phyloP scores from a whole-genome alignment of 2,113 vertebrate genomes.

The Rana temporaria region DNA sequence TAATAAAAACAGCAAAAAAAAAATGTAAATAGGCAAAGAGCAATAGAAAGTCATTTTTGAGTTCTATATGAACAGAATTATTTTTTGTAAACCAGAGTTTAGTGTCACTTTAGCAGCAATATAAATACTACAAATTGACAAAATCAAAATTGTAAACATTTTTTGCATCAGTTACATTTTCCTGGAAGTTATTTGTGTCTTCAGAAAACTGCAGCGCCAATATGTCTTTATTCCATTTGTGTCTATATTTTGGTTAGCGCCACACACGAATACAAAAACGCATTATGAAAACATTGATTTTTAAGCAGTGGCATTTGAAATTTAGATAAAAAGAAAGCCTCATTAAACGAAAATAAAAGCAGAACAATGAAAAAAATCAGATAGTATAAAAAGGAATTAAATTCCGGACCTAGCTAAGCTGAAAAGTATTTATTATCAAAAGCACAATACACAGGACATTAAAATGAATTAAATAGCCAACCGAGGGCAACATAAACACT shows the following conservation, averaged over 20 bases:
- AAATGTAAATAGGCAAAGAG: too few relatives aligned
- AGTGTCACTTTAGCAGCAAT: too few relatives aligned
- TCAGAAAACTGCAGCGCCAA: too few relatives aligned
- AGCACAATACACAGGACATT: constrained; percentile 23
- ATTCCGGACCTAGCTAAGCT: background rate
- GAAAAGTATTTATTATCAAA: constrained; percentile 14
- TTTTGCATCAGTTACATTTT: too few relatives aligned
- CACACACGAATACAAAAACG: constrained; percentile 1
- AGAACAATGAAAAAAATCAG: constrained; percentile 7
- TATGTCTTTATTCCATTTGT: background rate
- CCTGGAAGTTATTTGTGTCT: too few relatives aligned
- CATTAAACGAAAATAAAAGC: constrained; percentile 19
- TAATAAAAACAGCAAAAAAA: too few relatives aligned
- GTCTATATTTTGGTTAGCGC: background rate
- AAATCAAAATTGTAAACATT: too few relatives aligned
- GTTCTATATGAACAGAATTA: too few relatives aligned
- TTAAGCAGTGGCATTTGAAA: constrained; percentile 5
- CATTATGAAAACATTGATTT: constrained; percentile 38
- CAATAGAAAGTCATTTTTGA: too few relatives aligned
- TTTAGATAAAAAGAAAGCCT: background rate
- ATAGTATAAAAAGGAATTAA: background rate
- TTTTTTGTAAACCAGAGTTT: too few relatives aligned
- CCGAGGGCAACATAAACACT: background rate
- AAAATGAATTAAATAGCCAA: constrained; percentile 11
- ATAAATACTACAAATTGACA: too few relatives aligned